phyloP scores from a whole-genome alignment of 2,113 vertebrate species.

The Regulus satrapa region DNA sequence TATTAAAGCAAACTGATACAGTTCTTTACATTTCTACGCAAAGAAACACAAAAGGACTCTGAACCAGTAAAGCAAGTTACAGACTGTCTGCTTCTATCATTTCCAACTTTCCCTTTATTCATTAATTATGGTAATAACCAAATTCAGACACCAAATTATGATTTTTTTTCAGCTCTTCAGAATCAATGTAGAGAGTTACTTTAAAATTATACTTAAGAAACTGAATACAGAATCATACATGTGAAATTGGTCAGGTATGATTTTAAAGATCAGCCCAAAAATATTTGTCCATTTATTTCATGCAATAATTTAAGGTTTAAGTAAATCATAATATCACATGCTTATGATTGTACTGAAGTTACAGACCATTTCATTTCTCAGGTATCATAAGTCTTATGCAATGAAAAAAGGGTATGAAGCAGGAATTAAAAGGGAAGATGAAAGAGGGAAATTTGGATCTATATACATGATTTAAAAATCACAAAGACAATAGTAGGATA shows the following conservation, averaged over 20 bases:
- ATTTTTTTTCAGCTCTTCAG: not conserved
- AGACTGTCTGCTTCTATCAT: not conserved
- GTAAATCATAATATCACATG: not conserved
- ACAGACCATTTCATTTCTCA: not conserved
- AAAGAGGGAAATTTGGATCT: not conserved
- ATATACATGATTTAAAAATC: not conserved
- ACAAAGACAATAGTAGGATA: not conserved
- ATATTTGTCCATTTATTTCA: not conserved
- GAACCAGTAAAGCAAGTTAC: not conserved
- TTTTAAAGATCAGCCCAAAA: not conserved
- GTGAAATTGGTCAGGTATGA: not conserved
- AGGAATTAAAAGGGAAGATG: not conserved
- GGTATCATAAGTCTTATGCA: not conserved
- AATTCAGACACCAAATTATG: not conserved
- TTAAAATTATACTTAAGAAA: not conserved
- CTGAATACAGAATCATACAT: not conserved
- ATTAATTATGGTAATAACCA: not conserved
- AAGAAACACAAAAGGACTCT: not conserved
- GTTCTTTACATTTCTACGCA: not conserved
- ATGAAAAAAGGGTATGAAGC: accelerated
- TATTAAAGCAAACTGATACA: not conserved
- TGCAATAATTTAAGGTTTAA: not conserved
- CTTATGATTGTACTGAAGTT: not conserved
- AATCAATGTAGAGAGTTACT: not conserved
- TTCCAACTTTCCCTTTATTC: not conserved